Evolutionary conservation across 2,113 vertebrate genomes (phyloP).

Genomic region (Poeciliopsis prolifica): DNA sequence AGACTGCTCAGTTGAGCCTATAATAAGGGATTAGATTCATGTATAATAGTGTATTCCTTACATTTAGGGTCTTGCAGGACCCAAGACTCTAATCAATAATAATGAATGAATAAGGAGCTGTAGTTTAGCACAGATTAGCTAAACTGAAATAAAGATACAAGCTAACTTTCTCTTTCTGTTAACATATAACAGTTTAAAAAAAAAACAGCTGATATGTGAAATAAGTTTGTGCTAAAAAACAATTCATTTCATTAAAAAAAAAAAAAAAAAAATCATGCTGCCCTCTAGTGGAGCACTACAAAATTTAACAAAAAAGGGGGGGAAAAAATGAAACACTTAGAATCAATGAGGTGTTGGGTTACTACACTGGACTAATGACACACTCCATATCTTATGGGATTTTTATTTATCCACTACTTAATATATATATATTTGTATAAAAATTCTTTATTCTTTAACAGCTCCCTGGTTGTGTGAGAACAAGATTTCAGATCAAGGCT

Average conservation of each 20-base stretch:
- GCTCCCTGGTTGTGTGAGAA: too few relatives aligned
- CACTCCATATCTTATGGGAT: too few relatives aligned
- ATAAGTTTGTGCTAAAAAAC: neutral
- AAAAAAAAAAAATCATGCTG: conserved; percentile 29
- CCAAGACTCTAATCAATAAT: conserved; percentile 34
- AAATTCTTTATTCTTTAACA: too few relatives aligned
- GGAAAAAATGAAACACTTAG: neutral
- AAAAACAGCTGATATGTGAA: neutral
- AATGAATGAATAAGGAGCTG: conserved; percentile 5
- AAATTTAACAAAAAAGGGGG: neutral
- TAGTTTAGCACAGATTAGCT: neutral
- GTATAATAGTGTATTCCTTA: conserved; percentile 25
- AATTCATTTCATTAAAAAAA: neutral
- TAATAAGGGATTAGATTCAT: conserved; percentile 39
- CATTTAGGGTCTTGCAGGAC: conserved; percentile 24
- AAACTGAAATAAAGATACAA: neutral
- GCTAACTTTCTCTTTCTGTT: neutral
- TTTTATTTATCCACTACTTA: too few relatives aligned
- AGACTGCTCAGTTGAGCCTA: conserved; percentile 26
- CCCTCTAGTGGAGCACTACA: conserved; percentile 46
- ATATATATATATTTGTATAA: too few relatives aligned
- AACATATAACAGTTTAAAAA: neutral
- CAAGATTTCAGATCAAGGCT: too few relatives aligned
- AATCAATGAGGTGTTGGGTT: too few relatives aligned
- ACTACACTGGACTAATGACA: too few relatives aligned